Evolutionary conservation across 2,113 vertebrate species (phyloP).

Genomic region (Naja naja): DNA sequence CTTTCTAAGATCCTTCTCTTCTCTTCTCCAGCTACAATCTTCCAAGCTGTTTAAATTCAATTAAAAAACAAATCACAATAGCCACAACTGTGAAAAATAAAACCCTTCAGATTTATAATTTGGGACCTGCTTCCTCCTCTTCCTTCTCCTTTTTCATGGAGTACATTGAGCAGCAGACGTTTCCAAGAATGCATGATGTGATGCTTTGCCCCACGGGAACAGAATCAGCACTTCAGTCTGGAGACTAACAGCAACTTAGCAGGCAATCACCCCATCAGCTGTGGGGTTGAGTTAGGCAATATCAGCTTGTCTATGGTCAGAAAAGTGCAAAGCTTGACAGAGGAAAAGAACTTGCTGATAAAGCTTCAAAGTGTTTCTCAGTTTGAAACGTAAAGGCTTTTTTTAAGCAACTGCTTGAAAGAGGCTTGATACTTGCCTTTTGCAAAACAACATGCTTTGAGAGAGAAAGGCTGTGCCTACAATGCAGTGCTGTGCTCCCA

Average conservation of each 20-base stretch:
- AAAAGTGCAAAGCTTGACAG: not conserved
- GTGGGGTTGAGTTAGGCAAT: not conserved
- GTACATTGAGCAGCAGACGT: not conserved
- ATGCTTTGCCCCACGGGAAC: not conserved
- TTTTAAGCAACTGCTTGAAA: not conserved
- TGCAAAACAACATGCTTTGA: not conserved
- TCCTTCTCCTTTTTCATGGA: not conserved
- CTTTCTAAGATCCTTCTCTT: not conserved
- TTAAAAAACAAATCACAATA: not conserved
- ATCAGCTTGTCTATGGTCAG: not conserved
- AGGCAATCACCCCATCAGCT: not conserved
- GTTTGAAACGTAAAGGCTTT: not conserved
- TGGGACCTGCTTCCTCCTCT: not conserved
- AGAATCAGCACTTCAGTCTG: not conserved
- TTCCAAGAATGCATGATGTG: not conserved
- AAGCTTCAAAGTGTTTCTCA: not conserved
- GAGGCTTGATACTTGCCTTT: not conserved
- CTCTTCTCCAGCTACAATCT: not conserved
- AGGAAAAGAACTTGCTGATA: not conserved
- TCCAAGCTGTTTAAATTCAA: not conserved
- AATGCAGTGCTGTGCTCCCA: no score
- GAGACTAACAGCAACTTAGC: not conserved
- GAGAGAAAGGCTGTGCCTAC: not conserved
- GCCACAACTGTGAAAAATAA: not conserved
- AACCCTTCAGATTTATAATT: not conserved